These are phyloP conservation scores for Gopherus flavomarginatus DNA, from an alignment of 2,113 vertebrate genomes.

Conservation along the genomic window DNA sequence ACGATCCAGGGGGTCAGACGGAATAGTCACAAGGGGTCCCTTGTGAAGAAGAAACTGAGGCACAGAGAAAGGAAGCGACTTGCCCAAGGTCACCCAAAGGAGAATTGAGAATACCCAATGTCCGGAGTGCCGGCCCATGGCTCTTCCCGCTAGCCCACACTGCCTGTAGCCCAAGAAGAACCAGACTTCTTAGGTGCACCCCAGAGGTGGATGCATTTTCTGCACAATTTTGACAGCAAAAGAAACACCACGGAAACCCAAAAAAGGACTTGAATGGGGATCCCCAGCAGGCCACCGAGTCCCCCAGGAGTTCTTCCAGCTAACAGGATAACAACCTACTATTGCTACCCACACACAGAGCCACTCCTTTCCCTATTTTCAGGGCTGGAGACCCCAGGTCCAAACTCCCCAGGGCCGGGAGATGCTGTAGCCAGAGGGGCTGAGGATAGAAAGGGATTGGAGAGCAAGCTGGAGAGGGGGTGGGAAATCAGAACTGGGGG, in stretches of 20 bases:
- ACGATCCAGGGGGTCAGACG: no score
- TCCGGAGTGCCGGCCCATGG: background rate
- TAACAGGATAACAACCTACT: background rate
- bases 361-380: background rate
- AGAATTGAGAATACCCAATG: background rate
- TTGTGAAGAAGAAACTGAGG: background rate
- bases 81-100: background rate
- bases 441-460: background rate
- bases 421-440: no score
- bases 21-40: no score
- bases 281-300: background rate
- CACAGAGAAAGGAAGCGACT: background rate
- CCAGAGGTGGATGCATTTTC: background rate
- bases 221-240: background rate
- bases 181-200: background rate
- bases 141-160: background rate
- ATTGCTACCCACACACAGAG: background rate
- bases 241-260: background rate
- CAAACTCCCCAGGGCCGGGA: background rate
- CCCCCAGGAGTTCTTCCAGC: background rate
- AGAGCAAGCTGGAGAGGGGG: no score
- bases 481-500: no score
- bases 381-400: background rate
- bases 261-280: background rate
- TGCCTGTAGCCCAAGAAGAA: background rate